Evolutionary conservation across 2,888 invertebrate species (phyloP).

Genomic region (Drosophila infuscata): DNA sequence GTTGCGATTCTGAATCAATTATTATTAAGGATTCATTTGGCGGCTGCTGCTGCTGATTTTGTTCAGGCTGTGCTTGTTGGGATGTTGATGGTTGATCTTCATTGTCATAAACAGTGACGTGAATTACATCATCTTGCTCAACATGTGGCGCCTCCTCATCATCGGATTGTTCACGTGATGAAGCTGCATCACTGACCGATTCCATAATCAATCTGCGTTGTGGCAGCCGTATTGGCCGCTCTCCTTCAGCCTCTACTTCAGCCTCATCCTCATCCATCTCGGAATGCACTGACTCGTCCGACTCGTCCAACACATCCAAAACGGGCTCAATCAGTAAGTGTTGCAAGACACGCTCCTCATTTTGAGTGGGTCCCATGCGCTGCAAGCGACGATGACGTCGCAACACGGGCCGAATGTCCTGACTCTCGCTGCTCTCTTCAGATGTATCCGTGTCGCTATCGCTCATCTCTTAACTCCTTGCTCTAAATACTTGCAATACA

Average conservation of each 20-base stretch:
- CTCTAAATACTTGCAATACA: background rate
- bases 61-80: constrained; percentile 8
- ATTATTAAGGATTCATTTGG: constrained; percentile 29
- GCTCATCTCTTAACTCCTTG: constrained; percentile 9
- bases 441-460: constrained; percentile 21
- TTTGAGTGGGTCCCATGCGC: constrained; percentile 13
- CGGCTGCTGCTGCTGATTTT: constrained; percentile 1
- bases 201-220: background rate
- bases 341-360: background rate
- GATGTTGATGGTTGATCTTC: constrained; percentile 28
- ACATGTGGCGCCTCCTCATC: background rate
- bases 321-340: background rate
- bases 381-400: background rate
- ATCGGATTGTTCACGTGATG: background rate
- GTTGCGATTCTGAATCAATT: constrained; percentile 69
- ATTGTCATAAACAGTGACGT: background rate
- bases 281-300: background rate
- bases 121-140: background rate
- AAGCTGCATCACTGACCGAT: background rate
- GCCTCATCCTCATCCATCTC: background rate
- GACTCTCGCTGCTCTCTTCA: constrained; percentile 7
- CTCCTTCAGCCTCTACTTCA: background rate
- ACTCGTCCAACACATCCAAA: background rate
- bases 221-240: background rate
- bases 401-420: constrained; percentile 7